These are phyloP conservation scores for Idaea straminata DNA, from an alignment of 2,888 invertebrate species.

Conservation along the genomic window DNA sequence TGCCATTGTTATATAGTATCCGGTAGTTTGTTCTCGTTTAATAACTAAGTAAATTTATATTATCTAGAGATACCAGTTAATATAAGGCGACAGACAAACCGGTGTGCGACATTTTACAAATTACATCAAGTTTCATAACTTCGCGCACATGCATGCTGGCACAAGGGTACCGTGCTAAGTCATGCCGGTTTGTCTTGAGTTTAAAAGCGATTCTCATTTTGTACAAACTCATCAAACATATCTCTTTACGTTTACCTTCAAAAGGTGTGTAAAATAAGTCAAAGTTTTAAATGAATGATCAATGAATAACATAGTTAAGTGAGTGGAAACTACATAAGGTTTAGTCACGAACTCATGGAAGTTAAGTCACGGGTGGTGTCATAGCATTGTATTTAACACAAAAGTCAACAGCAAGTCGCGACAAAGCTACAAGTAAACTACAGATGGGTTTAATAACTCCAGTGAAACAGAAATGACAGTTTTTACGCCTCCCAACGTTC, in stretches of 20 bases:
- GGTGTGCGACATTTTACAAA: neutral
- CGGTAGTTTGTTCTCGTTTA: constrained; percentile 59
- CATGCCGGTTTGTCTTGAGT: constrained; percentile 2
- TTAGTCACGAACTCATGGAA: neutral
- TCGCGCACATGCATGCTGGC: neutral
- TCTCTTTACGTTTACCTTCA: constrained; percentile 36
- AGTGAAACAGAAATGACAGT: constrained; percentile 18
- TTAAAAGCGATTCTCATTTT: constrained; percentile 42
- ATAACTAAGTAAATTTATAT: constrained; percentile 21
- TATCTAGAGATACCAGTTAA: constrained; percentile 2
- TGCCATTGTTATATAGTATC: constrained; percentile 54
- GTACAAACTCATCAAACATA: constrained; percentile 65
- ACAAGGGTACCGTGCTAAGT: neutral
- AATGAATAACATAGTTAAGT: neutral
- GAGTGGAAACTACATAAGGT: neutral
- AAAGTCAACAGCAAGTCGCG: constrained; percentile 15
- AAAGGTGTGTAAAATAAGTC: constrained; percentile 14
- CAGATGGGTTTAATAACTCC: constrained; percentile 18
- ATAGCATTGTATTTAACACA: constrained; percentile 8
- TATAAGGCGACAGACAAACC: neutral
- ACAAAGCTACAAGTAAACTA: constrained; percentile 19
- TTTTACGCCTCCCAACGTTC: constrained; percentile 10
- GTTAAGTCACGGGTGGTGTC: neutral
- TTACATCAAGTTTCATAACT: neutral
- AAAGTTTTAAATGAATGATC: neutral